phyloP scores from a whole-genome alignment of 2,113 vertebrate species.

The Tautogolabrus adspersus region DNA sequence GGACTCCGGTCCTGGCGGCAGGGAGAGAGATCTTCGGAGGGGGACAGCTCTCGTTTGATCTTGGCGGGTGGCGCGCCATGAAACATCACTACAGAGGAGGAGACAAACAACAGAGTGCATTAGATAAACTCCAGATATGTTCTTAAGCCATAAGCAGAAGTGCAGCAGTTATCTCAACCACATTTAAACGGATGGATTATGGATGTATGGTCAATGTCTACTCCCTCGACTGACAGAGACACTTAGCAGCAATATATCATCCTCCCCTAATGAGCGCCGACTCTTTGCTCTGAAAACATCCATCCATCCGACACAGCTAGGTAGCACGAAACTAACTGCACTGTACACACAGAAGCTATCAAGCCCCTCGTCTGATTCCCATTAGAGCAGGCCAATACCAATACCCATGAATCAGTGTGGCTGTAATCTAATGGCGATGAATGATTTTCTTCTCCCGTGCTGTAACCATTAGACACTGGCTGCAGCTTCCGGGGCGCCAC shows the following conservation, averaged over 20 bases:
- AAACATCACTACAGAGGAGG: constrained; percentile 89
- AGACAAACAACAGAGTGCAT: constrained; percentile 26
- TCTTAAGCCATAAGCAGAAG: constrained; percentile 70
- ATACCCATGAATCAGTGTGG: constrained; percentile 82
- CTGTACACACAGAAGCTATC: constrained; percentile 67
- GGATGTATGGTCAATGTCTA: constrained; percentile 60
- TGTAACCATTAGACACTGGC: constrained; percentile 86
- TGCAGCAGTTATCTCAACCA: constrained; percentile 71
- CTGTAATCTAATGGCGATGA: constrained; percentile 84
- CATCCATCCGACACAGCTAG: constrained; percentile 47
- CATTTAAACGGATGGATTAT: constrained; percentile 64
- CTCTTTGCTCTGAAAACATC: constrained; percentile 64
- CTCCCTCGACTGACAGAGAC: constrained; percentile 65
- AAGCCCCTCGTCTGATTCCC: constrained; percentile 75
- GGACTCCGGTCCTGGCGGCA: constrained; percentile 92
- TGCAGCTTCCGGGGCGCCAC: constrained; percentile 82
- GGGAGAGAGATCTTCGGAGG: constrained; percentile 90
- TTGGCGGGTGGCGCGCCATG: constrained; percentile 93
- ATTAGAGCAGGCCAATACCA: constrained; percentile 73
- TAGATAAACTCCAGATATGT: constrained; percentile 66
- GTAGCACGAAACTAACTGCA: constrained; percentile 55
- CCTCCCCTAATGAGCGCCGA: constrained; percentile 53
- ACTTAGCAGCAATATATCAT: constrained; percentile 78
- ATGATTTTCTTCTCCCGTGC: constrained; percentile 80
- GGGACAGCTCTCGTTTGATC: constrained; percentile 95